A percentile compares a stretch with the other conserved stretches of the same genome.
Evolutionary conservation across 2,888 invertebrate genomes (phyloP).

Genomic region (Cephus spinipes): DNA sequence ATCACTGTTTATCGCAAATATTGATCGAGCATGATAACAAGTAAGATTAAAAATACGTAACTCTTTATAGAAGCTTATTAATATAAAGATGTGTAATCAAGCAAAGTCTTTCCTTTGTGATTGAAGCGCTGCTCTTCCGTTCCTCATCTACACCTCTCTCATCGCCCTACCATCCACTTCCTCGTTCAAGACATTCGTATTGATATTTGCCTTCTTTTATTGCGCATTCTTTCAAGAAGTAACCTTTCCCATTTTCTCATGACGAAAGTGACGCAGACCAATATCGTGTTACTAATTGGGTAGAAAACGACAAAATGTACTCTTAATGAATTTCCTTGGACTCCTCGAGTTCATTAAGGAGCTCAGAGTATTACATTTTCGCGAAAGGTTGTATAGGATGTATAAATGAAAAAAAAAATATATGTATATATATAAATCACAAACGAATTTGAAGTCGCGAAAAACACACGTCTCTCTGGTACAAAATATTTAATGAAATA

Average conservation of each 20-base stretch:
- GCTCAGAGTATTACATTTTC: background rate
- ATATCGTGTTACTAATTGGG: conserved; percentile 35
- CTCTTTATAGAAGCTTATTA: conserved; percentile 31
- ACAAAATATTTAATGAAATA: background rate
- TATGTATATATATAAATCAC: background rate
- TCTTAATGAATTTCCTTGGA: conserved; percentile 20
- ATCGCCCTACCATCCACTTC: background rate
- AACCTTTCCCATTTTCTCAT: conserved; percentile 5
- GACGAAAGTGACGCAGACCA: conserved; percentile 10
- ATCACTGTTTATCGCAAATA: conserved; percentile 24
- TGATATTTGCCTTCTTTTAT: conserved; percentile 51
- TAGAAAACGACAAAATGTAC: conserved; percentile 14
- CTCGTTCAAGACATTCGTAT: conserved; percentile 28
- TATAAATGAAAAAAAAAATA: background rate
- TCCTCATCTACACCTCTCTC: background rate
- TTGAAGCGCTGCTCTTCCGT: conserved; percentile 4
- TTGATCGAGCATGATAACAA: conserved; percentile 25
- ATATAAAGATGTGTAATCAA: conserved; percentile 22
- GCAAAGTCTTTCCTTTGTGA: conserved; percentile 12
- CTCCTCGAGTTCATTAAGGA: background rate
- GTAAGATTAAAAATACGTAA: conserved; percentile 20
- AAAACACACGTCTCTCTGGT: background rate
- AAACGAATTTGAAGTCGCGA: background rate
- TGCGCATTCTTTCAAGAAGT: conserved; percentile 24
- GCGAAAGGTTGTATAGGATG: background rate